These are phyloP conservation scores for Anoplophora glabripennis DNA, from an alignment of 1,140 invertebrate species.

Conservation along the genomic window DNA sequence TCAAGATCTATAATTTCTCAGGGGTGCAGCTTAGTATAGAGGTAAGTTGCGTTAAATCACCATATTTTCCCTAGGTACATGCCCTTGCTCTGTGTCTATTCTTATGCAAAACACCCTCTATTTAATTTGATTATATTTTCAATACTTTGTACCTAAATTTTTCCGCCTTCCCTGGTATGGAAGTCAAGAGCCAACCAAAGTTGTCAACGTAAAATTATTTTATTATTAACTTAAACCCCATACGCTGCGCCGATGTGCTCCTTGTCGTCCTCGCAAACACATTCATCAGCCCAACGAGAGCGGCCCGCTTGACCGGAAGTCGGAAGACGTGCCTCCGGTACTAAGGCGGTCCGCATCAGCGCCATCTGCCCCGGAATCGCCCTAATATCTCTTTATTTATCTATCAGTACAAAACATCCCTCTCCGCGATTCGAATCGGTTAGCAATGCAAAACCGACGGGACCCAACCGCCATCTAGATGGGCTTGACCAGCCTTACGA, in stretches of 20 bases:
- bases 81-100: no score
- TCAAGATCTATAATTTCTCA: no score
- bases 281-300: conserved; percentile 35
- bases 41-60: no score
- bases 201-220: no score
- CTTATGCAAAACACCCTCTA: no score
- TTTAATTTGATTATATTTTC: no score
- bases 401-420: conserved; percentile 41
- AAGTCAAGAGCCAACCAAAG: no score
- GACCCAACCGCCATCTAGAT: conserved; percentile 34
- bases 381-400: conserved; percentile 43
- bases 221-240: no score
- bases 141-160: no score
- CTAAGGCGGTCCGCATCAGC: conserved; percentile 17
- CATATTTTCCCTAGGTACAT: no score
- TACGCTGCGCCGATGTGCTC: conserved; percentile 8
- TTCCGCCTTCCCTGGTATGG: no score
- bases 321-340: conserved; percentile 31
- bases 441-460: conserved; percentile 32
- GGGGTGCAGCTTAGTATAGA: no score
- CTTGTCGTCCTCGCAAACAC: conserved; percentile 17
- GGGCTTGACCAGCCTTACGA: conserved; percentile 43
- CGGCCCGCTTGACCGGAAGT: conserved; percentile 29
- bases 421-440: conserved; percentile 17
- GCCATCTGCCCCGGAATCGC: conserved; percentile 28